Base-by-base conservation (phyloP, 1,140 invertebrate genomes). In the Papilio helenus region DNA sequence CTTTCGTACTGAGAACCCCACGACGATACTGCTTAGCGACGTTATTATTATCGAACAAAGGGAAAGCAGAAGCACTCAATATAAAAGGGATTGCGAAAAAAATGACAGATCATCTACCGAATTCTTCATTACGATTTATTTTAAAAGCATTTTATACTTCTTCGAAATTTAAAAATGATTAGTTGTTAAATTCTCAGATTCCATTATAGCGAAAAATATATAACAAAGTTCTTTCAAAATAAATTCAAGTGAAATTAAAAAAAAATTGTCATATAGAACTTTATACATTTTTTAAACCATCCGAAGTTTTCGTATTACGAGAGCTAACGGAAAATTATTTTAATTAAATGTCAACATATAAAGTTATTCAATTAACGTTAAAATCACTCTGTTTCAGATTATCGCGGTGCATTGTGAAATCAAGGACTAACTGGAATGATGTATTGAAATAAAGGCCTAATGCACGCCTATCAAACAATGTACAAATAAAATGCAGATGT, bases 381-480 rank as follows among this genome's bases (percentile, higher is more conserved):
- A 72, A 20, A 42, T 44, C 34, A 42, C 16, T 72, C 81, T 85
- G 82, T 84, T 85, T n/a, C 82, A 85, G 84, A 82, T 79, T 74
- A 49, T 26, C 18, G 2, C n/a, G 20, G 0, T 44, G 14, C 39
- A 44, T 49, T 20, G 44, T 9, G 4, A 74, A 23, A n/a, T n/a
- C n/a, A n/a, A 4, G 12, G 44, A 20, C 23, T 26, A 74, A 74
- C 10, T 14, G 23, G 61, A 8, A 76, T 29, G 65, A 82, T 76
- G 81, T 61, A 42, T 46, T 82, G 74, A 82, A 61, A 82, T 80
- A 71, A 49, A 79, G 29, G 72, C 71, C 79, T 39, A 79, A 82
- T 83, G 82, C 46, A 73, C 58, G 44, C 20, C 79, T 82, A 61
- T 58, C 49, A 77, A 51, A 61, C 49, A 76, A 77, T 55, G 29